Base-by-base conservation (phyloP, 2,797 vertebrate species). In the Pseudochaenichthys georgianus region DNA sequence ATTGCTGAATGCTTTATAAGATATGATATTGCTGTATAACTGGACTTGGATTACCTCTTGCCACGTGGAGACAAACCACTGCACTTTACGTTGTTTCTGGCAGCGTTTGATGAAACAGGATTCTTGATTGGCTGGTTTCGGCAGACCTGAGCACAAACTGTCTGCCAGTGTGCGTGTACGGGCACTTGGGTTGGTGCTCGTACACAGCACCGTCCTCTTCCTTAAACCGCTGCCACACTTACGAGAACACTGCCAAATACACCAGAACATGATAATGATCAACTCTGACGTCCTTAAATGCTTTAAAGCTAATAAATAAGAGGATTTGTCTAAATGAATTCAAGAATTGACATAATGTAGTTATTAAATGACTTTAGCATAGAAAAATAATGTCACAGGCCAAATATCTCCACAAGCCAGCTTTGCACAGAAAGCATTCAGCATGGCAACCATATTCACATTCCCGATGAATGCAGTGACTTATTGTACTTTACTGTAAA, bases 51-150 rank as follows among this genome's bases (percentile, higher is more conserved):
- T 80, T 82, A 96, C 96, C 96, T 96, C 93, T 70, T 96, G 95
- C 97, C 97, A 98, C 2, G 93, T 91, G 1, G 96, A 96, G 83
- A 96, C 89, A 41, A 96, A 93, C 97, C 97, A 97, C 88, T 97
- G 96, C 64, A 96, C 90, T 79, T 95, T 96, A 75, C 87, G 95
- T 50, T 93, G 94, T 82, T 95, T 97, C 81, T 89, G 94, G 88
- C 97, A 98, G 64, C 95, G 96, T 81, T 93, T 96, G 51, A 95
- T 71, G 75, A 96, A 87, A 77, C 97, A 98, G 71, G 91, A 85
- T 73, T 97, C 96, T 19, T 97, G 96, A 50, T 87, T 86, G 81
- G 88, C 80, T 50, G 97, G 97, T 87, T 94, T 97, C 43, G 89
- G 90, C 75, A 93, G 86, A 2, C 79, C 55, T 0, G 70, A 53